These are phyloP conservation scores for Iselma pallidipennis DNA, from an alignment of 2,888 invertebrate species.

Conservation along the genomic window DNA sequence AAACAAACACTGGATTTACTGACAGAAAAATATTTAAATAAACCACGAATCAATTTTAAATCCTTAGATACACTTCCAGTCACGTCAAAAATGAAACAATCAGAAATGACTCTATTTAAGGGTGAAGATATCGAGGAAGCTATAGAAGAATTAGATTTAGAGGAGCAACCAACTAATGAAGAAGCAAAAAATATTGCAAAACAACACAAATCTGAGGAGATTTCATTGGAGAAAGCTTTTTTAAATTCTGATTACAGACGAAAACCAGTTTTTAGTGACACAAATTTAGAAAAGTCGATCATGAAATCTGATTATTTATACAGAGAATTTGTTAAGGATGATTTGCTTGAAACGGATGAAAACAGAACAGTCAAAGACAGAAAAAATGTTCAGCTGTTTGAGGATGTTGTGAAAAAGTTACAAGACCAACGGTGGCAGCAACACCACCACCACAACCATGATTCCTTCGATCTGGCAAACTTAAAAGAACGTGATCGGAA, in stretches of 20 bases:
- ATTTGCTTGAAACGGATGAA: not conserved
- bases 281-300: conserved; percentile 30
- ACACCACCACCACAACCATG: too few relatives aligned
- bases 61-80: not conserved
- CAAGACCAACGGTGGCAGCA: not conserved
- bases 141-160: not conserved
- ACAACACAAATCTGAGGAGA: not conserved
- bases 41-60: conserved; percentile 30
- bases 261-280: conserved; percentile 9
- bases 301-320: conserved; percentile 42
- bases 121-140: not conserved
- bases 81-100: conserved; percentile 3
- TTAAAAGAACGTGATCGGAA: conserved; percentile 25
- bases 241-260: not conserved
- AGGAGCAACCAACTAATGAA: not conserved
- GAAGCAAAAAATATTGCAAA: not conserved
- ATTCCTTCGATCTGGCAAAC: not conserved
- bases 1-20: conserved; percentile 23
- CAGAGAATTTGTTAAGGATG: conserved; percentile 38
- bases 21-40: conserved; percentile 39
- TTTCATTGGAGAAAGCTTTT: too few relatives aligned
- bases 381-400: conserved; percentile 16
- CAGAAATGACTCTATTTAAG: too few relatives aligned
- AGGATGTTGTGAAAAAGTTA: conserved; percentile 13
- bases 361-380: conserved; percentile 4